Evolutionary conservation across 2,888 invertebrate species (phyloP).

Genomic region (Drosophila kanekoi): DNA sequence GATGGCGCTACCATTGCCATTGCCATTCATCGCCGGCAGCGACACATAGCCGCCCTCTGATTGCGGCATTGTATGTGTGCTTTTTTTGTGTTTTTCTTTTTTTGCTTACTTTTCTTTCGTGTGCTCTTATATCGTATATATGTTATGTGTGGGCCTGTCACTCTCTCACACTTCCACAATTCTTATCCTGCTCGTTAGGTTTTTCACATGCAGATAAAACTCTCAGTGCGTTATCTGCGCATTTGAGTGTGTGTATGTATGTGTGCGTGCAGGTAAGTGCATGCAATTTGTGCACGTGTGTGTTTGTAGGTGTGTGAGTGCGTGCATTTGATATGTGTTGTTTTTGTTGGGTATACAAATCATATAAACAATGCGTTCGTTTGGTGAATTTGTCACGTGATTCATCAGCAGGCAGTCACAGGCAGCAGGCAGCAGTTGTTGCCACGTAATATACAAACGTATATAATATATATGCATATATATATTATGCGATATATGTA

Average conservation of each 20-base stretch:
- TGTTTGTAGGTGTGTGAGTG: conserved; percentile 13
- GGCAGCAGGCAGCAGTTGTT: conserved; percentile 38
- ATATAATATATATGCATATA: conserved; percentile 20
- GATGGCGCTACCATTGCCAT: conserved; percentile 83
- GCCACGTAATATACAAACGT: conserved; percentile 9
- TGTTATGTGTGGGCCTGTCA: conserved; percentile 22
- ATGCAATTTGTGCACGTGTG: conserved; percentile 21
- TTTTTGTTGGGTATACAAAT: conserved; percentile 41
- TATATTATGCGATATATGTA: conserved; percentile 21
- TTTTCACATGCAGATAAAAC: conserved; percentile 25
- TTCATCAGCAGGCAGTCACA: conserved; percentile 56
- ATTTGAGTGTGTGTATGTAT: neutral
- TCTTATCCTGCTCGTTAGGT: conserved; percentile 56
- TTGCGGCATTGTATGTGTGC: conserved; percentile 77
- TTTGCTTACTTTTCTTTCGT: conserved; percentile 30
- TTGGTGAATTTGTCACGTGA: conserved; percentile 50
- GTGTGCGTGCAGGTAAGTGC: conserved; percentile 24
- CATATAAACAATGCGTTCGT: conserved; percentile 58
- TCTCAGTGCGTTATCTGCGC: conserved; percentile 34
- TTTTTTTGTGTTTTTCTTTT: conserved; percentile 9
- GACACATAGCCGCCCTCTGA: conserved; percentile 85
- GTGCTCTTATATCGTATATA: conserved; percentile 2
- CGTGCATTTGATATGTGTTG: conserved; percentile 38
- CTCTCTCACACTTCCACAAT: conserved; percentile 30
- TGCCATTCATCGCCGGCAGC: conserved; percentile 82